These are phyloP conservation scores for Atopsyche davidsoni DNA, from an alignment of 1,140 invertebrate species.

Conservation along the genomic window DNA sequence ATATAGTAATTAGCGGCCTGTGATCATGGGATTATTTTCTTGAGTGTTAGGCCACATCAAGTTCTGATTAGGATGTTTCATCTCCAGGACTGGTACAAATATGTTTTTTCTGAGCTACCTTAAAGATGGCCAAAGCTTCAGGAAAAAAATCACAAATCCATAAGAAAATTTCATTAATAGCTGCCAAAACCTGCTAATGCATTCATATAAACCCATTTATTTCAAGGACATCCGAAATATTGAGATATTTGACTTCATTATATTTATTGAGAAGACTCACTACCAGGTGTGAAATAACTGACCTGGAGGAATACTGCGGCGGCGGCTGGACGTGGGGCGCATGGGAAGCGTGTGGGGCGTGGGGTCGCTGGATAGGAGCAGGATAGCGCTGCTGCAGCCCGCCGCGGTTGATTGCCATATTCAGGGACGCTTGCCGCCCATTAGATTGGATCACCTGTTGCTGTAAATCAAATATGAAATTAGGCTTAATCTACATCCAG, in stretches of 20 bases:
- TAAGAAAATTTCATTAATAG: neutral
- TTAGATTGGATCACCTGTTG: constrained; percentile 27
- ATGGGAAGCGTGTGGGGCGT: constrained; percentile 32
- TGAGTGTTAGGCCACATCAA: too few relatives aligned
- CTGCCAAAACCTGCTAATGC: neutral
- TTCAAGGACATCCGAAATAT: neutral
- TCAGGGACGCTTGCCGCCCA: constrained; percentile 25
- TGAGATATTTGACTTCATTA: neutral
- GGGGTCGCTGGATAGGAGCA: constrained; percentile 44
- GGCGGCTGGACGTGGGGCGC: constrained; percentile 15
- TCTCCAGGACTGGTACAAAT: too few relatives aligned
- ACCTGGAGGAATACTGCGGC: constrained; percentile 8
- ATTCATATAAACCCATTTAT: neutral
- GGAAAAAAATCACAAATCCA: neutral
- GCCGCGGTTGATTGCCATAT: constrained; percentile 31
- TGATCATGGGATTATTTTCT: constrained; percentile 1
- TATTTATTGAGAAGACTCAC: neutral
- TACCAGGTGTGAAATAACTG: neutral
- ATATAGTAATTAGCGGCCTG: neutral
- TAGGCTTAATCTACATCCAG: too few relatives aligned
- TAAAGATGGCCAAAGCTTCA: too few relatives aligned
- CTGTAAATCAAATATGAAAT: too few relatives aligned
- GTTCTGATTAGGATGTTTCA: too few relatives aligned
- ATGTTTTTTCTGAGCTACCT: too few relatives aligned
- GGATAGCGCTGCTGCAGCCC: constrained; percentile 41